Evolutionary conservation across 2,888 invertebrate species (phyloP).

Genomic region (Serripes groenlandicus): DNA sequence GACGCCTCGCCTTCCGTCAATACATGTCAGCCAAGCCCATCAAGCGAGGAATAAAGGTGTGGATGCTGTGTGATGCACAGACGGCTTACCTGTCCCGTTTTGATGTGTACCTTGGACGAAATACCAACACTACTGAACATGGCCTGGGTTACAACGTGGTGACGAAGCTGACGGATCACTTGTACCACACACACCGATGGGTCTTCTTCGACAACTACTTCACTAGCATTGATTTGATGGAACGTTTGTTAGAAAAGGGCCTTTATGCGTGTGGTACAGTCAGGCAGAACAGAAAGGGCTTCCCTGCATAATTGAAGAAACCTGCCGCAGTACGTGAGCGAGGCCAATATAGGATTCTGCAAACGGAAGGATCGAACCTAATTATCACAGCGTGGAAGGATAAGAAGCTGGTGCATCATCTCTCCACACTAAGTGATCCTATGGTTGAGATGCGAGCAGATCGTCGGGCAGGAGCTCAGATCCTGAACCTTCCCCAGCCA

Average conservation of each 20-base stretch:
- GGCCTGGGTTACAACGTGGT: slow-evolving; percentile 48
- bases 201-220: slow-evolving; percentile 44
- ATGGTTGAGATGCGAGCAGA: neutral
- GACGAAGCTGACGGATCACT: slow-evolving; percentile 21
- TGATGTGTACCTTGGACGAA: slow-evolving; percentile 30
- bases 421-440: slow-evolving; percentile 53
- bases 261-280: slow-evolving; percentile 43
- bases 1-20: slow-evolving; percentile 28
- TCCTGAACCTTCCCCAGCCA: neutral
- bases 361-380: slow-evolving; percentile 30
- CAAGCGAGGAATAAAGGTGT: slow-evolving; percentile 43
- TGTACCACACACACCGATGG: neutral
- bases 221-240: slow-evolving; percentile 18
- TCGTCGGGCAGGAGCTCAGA: neutral
- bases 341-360: slow-evolving; percentile 14
- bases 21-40: slow-evolving; percentile 39
- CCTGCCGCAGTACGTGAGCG: slow-evolving; percentile 10
- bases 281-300: slow-evolving; percentile 12
- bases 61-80: slow-evolving; percentile 31
- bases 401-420: slow-evolving; percentile 31
- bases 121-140: slow-evolving; percentile 30
- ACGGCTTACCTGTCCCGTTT: slow-evolving; percentile 35
- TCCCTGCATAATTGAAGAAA: slow-evolving; percentile 28
- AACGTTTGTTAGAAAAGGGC: slow-evolving; percentile 21
- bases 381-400: slow-evolving; percentile 44